Evolutionary conservation across 2,113 vertebrate species (phyloP).

Genomic region (Mesocricetus auratus): DNA sequence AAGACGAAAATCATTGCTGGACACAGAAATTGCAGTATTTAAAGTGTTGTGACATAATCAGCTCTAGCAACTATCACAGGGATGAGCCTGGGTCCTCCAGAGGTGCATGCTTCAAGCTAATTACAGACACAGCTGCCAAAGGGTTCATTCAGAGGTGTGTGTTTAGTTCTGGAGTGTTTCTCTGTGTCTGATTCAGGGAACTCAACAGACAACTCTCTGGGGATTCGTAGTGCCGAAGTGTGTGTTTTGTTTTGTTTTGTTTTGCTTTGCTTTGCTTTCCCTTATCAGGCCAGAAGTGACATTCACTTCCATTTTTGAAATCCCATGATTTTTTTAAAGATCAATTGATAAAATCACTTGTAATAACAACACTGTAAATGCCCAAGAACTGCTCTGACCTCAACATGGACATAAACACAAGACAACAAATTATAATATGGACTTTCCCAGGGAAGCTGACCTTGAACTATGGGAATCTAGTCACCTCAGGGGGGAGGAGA

Average conservation of each 20-base stretch:
- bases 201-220: not conserved
- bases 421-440: not conserved
- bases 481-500: not conserved
- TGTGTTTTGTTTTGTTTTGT: not conserved
- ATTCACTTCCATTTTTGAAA: not conserved
- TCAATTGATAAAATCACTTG: not conserved
- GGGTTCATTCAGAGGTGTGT: not conserved
- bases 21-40: not conserved
- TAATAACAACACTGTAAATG: not conserved
- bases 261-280: not conserved
- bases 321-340: not conserved
- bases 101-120: not conserved
- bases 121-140: not conserved
- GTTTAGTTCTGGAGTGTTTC: not conserved
- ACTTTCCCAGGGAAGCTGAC: not conserved
- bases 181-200: not conserved
- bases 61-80: not conserved
- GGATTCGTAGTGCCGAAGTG: not conserved
- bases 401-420: not conserved
- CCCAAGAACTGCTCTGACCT: not conserved
- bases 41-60: not conserved
- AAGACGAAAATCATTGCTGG: conserved; percentile 21
- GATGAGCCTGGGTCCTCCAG: not conserved
- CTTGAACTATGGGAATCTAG: not conserved
- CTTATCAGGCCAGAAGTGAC: conserved; percentile 1